A percentile compares a stretch with the other conserved stretches of the same genome.
These are phyloP conservation scores for Pelobates cultripes DNA, from an alignment of 2,797 vertebrate genomes.

Conservation along the genomic window DNA sequence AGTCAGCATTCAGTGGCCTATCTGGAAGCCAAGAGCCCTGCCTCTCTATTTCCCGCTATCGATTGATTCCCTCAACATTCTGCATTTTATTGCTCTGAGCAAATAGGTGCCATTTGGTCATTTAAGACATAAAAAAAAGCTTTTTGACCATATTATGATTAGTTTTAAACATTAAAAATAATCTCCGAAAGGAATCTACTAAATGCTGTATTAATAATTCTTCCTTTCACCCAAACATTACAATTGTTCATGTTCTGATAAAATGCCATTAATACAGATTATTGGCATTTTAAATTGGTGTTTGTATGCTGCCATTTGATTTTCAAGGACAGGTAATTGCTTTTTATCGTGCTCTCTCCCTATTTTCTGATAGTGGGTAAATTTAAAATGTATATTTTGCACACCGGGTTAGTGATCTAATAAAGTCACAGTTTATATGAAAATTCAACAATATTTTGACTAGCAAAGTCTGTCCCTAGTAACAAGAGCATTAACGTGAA, in stretches of 20 bases:
- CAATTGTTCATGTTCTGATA: background rate
- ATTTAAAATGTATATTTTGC: constrained; percentile 7
- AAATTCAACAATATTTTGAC: background rate
- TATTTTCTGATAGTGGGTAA: constrained; percentile 1
- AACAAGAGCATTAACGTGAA: background rate
- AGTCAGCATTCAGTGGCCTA: constrained; percentile 78
- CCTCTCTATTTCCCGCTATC: constrained; percentile 80
- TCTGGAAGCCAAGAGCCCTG: constrained; percentile 69
- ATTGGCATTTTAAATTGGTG: constrained; percentile 9
- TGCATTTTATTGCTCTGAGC: constrained; percentile 81
- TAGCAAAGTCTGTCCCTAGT: background rate
- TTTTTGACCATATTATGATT: constrained; percentile 50
- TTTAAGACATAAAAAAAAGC: constrained; percentile 75
- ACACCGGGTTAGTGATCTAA: constrained; percentile 1
- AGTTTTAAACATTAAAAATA: constrained; percentile 13
- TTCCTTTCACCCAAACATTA: background rate
- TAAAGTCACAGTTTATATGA: background rate
- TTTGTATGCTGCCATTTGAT: background rate
- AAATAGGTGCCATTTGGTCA: constrained; percentile 80
- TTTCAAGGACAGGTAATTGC: constrained; percentile 11
- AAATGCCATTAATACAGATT: constrained; percentile 3
- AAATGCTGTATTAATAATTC: constrained; percentile 1
- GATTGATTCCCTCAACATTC: constrained; percentile 80
- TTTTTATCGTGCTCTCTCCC: background rate
- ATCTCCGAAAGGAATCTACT: constrained; percentile 11